Base-by-base conservation (phyloP, 2,888 invertebrate species). In the Stenotaenia linearis region DNA sequence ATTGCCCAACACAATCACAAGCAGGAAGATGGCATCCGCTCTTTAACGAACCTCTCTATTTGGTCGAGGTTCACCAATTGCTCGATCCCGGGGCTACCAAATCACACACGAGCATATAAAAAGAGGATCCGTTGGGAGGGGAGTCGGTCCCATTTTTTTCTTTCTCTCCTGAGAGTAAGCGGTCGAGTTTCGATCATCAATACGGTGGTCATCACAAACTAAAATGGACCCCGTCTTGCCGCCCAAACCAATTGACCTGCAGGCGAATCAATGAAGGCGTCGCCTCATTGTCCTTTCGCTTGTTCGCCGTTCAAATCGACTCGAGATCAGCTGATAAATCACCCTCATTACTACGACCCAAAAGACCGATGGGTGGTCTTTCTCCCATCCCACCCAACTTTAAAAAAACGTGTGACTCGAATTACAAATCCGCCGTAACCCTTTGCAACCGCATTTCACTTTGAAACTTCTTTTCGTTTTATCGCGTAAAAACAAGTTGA, bases 211-310 rank as follows among this genome's bases (percentile, higher is more conserved):
- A 69, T 69, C 69, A 69, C 69, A 28, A 69, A 10, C 69, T 18
- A 69, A 69, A 69, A n/a, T 10, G 69, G n/a, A 69, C 9, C 69
- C 56, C 69, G 23, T 28, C 28, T 25, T 69, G 25, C 69, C 69
- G 69, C 69, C 69, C 69, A 10, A n/a, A 28, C 23, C 69, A 69
- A 69, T 69, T 69, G 69, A 69, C 69, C 69, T 28, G 69, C 23
- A 69, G 69, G 69, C 69, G 28, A 69, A 69, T 69, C 69, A 69
- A 69, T 69, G 69, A 69, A 69, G 69, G 69, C 69, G 69, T 69
- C 69, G 69, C 69, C 69, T 69, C 69, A 69, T 69, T 69, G 69
- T 69, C 69, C 69, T 69, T 69, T 69, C 15, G 25, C 69, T 69
- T 69, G 69, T 69, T 69, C 69, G 28, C 25, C 25, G 69, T 28